These are phyloP conservation scores for Ceraclea dissimilis DNA, from an alignment of 2,888 invertebrate species.

Conservation along the genomic window DNA sequence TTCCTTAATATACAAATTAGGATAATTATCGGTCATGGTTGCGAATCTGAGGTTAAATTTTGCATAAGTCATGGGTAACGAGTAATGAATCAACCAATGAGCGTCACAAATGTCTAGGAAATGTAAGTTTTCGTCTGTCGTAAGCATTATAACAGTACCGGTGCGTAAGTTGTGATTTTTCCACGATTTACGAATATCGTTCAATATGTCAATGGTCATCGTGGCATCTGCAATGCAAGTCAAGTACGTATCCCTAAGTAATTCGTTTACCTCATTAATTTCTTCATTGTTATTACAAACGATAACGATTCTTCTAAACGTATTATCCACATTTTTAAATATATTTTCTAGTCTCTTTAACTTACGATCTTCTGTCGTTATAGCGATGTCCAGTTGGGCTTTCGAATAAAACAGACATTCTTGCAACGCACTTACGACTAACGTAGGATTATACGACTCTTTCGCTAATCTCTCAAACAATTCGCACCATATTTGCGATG, in stretches of 20 bases:
- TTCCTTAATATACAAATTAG: constrained; percentile 34
- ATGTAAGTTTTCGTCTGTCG: constrained; percentile 59
- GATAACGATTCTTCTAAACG: constrained; percentile 50
- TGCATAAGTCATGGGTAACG: constrained; percentile 57
- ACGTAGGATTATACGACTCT: constrained; percentile 50
- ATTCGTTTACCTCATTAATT: constrained; percentile 21
- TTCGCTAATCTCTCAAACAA: constrained; percentile 49
- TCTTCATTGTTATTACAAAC: constrained; percentile 56
- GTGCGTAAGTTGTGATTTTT: constrained; percentile 37
- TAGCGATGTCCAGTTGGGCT: constrained; percentile 40
- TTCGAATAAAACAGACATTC: constrained; percentile 70
- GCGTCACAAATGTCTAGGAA: constrained; percentile 59
- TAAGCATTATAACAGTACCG: constrained; percentile 50
- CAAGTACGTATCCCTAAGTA: not conserved
- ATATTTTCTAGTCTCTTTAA: constrained; percentile 37
- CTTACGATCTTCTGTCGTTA: constrained; percentile 40
- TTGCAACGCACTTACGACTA: constrained; percentile 64
- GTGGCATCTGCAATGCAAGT: constrained; percentile 28
- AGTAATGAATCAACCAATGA: constrained; percentile 62
- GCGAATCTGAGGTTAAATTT: constrained; percentile 64
- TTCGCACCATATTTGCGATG: constrained; percentile 58
- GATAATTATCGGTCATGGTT: constrained; percentile 55
- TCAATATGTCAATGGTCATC: constrained; percentile 39
- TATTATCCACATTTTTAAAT: constrained; percentile 27
- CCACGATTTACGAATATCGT: constrained; percentile 38